A percentile compares a stretch with the other conserved stretches of the same genome.
Conservation (phyloP, 2,113 vertebrate genomes). For the Mesoclemmys tuberculata region DNA sequence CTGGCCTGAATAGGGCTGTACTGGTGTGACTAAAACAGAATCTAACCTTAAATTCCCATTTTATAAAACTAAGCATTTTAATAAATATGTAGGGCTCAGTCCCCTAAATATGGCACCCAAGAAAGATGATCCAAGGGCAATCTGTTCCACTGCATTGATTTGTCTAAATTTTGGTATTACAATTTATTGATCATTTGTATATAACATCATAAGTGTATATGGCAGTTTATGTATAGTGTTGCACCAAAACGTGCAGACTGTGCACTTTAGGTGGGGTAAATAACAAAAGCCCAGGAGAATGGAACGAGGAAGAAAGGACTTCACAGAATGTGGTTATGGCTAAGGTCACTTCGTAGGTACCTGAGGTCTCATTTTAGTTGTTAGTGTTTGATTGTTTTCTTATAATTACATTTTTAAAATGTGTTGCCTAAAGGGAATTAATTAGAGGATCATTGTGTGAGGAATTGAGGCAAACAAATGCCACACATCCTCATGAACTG, state of each 20-base stretch:
- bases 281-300: not conserved
- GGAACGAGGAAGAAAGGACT: not conserved
- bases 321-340: not conserved
- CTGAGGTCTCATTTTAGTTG: too few species aligned
- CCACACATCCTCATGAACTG: too few species aligned
- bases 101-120: not conserved
- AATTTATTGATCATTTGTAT: slow-evolving; percentile 16
- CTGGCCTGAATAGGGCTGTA: not conserved
- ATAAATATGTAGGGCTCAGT: not conserved
- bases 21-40: not conserved
- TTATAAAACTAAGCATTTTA: not conserved
- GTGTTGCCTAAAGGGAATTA: too few species aligned
- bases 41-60: not conserved
- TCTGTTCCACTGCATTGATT: not conserved
- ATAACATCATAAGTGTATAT: not conserved
- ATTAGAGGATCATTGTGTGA: too few species aligned
- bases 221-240: not conserved
- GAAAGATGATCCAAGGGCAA: not conserved
- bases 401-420: too few species aligned
- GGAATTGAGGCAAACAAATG: too few species aligned
- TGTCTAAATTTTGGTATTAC: not conserved
- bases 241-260: not conserved
- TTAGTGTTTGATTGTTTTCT: too few species aligned
- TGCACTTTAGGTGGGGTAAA: not conserved
- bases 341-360: too few species aligned